Percentiles rank a stretch among this genome's conserved stretches.
These are phyloP conservation scores for Semnornis frantzii DNA, from an alignment of 2,113 vertebrate species.

Conservation along the genomic window DNA sequence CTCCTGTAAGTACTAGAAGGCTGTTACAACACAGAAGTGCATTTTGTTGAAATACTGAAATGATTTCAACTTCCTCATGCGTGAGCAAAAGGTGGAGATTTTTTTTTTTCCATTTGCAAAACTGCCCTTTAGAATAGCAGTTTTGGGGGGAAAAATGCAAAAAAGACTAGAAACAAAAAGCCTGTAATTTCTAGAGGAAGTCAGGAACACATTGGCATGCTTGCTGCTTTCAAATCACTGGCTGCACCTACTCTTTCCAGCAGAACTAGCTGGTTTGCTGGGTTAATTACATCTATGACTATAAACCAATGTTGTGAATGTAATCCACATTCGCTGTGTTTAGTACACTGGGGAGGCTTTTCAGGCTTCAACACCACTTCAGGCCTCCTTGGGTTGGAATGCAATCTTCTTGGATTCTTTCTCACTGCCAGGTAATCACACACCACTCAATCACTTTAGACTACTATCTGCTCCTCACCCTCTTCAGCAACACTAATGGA, in stretches of 20 bases:
- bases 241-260: neutral
- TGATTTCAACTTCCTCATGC: neutral
- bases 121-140: neutral
- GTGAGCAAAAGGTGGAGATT: neutral
- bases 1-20: neutral
- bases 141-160: neutral
- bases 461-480: neutral
- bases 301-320: neutral
- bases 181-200: neutral
- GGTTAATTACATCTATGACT: conserved; percentile 6
- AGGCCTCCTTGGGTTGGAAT: neutral
- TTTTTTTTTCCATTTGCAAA: neutral
- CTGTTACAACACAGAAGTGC: neutral
- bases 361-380: neutral
- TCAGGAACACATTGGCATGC: neutral
- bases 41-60: neutral
- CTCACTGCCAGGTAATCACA: neutral
- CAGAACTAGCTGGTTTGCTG: neutral
- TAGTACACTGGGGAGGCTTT: neutral
- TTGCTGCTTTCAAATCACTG: neutral
- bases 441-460: conserved; percentile 35
- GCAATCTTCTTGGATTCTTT: neutral
- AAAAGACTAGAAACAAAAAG: neutral
- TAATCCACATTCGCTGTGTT: neutral
- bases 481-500: conserved; percentile 1